Base-by-base conservation (phyloP, 1,140 invertebrate genomes). In the Meloidogyne chitwoodi region DNA sequence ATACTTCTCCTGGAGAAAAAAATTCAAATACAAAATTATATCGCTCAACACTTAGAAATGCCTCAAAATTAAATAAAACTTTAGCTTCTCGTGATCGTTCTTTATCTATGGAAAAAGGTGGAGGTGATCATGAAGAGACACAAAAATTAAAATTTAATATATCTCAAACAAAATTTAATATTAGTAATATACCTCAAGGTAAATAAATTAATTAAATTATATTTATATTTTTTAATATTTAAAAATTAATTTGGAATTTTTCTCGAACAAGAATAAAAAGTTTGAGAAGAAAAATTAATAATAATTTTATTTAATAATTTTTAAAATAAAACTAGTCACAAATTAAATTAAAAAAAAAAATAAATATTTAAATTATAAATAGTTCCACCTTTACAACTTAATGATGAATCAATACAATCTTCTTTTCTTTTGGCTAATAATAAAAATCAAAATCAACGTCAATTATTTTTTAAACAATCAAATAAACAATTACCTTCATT, bases 101-200 rank as follows among this genome's bases (percentile, higher is more conserved):
- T 22, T 64, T 73, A 10, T 73, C 71, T 26, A 27, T 73, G 71
- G 71, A 73, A 29, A 73, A 73, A 34, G 56, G 56, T 29, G 71
- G 41, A 0, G 71, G 70, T 22, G 70, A 62, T 63, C 24, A 22
- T 14, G 56, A 29, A 19, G 68, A 64, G n/a, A n/a, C 16, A 19
- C 56, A 38, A 72, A 63, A 16, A 63, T 48, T 48, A 38, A 14
- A 64, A n/a, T 61, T 61, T 73, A n/a, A n/a, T n/a, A 34, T 63
- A 63, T 48, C 61, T 11, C 11, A 31, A 44, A 12, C 22, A 44
- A 70, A 70, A 38, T 70, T 22, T 19, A 27, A 19, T n/a, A 68
- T 10, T 41, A 14, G 24, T n/a, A n/a, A n/a, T 14, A 19, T 1
- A n/a, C 24, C 26, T 22, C 19, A 70, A 41, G 29, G 61, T 73